Conservation (phyloP, 2,113 vertebrate genomes). For the Hypomesus transpacificus region DNA sequence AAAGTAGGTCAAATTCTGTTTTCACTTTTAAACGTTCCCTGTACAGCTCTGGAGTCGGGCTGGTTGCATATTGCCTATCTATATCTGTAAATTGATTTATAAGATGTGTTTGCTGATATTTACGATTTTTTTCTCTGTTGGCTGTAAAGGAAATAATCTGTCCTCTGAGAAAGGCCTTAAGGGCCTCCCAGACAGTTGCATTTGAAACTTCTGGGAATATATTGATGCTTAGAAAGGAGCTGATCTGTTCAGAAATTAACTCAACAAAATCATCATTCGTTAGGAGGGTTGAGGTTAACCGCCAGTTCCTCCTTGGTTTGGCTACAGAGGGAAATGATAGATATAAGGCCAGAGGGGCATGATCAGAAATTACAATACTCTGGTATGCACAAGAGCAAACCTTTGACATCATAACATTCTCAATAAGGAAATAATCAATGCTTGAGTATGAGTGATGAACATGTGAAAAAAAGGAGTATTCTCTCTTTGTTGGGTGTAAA, state of each 20-base stretch:
- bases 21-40: too few species aligned
- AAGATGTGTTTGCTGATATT: neutral
- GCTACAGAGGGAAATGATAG: neutral
- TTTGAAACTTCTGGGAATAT: neutral
- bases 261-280: neutral
- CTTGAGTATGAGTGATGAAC: neutral
- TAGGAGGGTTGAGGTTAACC: neutral
- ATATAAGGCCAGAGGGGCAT: neutral
- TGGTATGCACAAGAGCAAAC: neutral
- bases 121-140: neutral
- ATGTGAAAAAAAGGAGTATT: neutral
- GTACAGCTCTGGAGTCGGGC: too few species aligned
- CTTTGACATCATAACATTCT: neutral
- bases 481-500: neutral
- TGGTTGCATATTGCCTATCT: neutral
- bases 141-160: neutral
- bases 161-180: neutral
- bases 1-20: too few species aligned
- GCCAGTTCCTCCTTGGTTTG: neutral
- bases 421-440: neutral
- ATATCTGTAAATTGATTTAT: neutral
- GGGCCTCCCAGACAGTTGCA: neutral
- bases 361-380: slow-evolving; percentile 1
- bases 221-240: neutral
- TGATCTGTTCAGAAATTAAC: neutral